Evolutionary conservation across 2,888 invertebrate species (phyloP), one percentile per base, ranked within the genome.

Genomic region (Cheilosia vulpina): DNA sequence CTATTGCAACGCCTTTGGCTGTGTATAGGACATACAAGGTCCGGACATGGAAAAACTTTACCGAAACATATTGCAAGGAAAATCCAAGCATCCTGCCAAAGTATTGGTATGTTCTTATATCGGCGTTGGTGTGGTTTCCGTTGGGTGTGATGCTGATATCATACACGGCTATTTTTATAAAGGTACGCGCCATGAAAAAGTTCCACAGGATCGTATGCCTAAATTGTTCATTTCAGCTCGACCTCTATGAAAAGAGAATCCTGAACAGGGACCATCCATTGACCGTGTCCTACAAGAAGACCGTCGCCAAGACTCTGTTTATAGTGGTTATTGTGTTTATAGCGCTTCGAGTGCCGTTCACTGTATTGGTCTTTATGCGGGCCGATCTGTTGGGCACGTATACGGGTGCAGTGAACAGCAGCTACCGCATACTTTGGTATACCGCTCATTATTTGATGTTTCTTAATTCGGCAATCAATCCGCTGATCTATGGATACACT

Each of bases 61-160:
- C 94, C 11, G 97, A 97, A 92, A 94, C 93, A 38, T 97, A 94
- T 90, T 97, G 97, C 89, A 94, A 93, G 0, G 97, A 97, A 91
- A 94, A 96, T 85, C 91, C 93, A 0, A 88, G 93, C 1, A 90
- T 95, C 15, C 91, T 95, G 69, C 94, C 94, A 57, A 94, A 95
- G 43, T 97, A 97, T 89, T 97, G 97, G 96, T 95, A 96, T 88
- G 94, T 96, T 31, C 93, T 96, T 4, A 93, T 96, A 21, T 94
- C 95, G 0, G 93, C 96, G 6, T 91, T 97, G 21, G 96, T 97
- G 1, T 97, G 97, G 95, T 90, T 96, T 19, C 97, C 97, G 0
- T 92, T 97, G 27, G 93, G 94, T 0, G 93, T 96, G 0, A 96
- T 97, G 95, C 91, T 95, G 0, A 90, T 96, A n/a, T 95, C 95